Conservation (phyloP, 2,888 invertebrate genomes). For the Crematogaster levior region DNA sequence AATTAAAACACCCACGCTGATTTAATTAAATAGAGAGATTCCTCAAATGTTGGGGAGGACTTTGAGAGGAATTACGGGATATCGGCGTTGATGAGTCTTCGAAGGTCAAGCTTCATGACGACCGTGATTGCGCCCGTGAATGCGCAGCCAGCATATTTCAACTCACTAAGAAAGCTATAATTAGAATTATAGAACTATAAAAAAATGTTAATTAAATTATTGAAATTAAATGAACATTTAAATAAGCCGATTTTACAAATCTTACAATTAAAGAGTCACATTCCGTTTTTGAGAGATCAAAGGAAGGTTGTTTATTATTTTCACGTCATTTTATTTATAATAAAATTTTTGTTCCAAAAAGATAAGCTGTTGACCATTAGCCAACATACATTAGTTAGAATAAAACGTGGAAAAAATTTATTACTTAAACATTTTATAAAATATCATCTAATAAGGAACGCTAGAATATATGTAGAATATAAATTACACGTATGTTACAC, state of each 20-base stretch:
- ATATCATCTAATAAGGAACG: conserved; percentile 24
- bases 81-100: conserved; percentile 32
- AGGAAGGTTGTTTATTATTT: neutral
- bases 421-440: conserved; percentile 59
- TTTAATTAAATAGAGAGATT: conserved; percentile 69
- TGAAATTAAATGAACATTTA: neutral
- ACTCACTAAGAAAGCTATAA: neutral
- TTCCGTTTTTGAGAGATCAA: neutral
- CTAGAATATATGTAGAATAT: conserved; percentile 48
- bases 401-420: neutral
- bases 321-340: neutral
- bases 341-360: neutral
- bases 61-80: conserved; percentile 58
- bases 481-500: conserved; percentile 72
- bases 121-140: conserved; percentile 15
- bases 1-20: conserved; percentile 77
- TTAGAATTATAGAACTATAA: neutral
- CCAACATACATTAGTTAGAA: neutral
- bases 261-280: neutral
- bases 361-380: neutral
- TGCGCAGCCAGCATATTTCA: neutral
- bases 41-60: conserved; percentile 56
- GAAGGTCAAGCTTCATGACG: conserved; percentile 55
- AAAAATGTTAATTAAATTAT: neutral
- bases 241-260: neutral